Evolutionary conservation across 2,888 invertebrate species (phyloP).

Genomic region (Tholera decimalis): DNA sequence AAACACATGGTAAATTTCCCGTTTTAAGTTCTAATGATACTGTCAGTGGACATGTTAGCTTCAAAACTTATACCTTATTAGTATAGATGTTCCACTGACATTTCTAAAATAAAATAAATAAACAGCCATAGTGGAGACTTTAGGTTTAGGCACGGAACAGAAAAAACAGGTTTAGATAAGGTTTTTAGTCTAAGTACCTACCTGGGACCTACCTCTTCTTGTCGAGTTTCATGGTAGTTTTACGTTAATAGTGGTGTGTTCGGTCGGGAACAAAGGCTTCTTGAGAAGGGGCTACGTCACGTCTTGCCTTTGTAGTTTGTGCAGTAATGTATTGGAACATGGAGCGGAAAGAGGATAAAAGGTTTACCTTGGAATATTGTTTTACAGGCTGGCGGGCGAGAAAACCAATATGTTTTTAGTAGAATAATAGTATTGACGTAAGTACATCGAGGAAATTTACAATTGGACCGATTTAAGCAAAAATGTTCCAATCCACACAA

Average conservation of each 20-base stretch:
- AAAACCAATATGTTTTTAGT: background rate
- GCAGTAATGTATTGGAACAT: conserved; percentile 9
- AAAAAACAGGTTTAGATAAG: too few relatives aligned
- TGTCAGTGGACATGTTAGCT: too few relatives aligned
- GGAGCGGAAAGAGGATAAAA: background rate
- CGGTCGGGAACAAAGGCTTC: conserved; percentile 5
- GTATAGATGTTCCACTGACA: too few relatives aligned
- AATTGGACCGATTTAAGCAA: too few relatives aligned
- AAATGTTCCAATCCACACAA: too few relatives aligned
- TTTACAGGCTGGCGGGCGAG: background rate
- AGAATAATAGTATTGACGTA: background rate
- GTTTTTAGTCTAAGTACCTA: background rate
- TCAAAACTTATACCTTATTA: too few relatives aligned
- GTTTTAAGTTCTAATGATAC: too few relatives aligned
- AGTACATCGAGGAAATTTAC: too few relatives aligned
- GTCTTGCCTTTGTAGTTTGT: conserved; percentile 22
- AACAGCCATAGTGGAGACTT: too few relatives aligned
- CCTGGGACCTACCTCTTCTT: background rate
- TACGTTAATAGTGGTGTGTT: background rate
- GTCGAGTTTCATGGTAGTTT: conserved; percentile 2
- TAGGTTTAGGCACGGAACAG: too few relatives aligned
- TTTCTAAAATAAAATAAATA: too few relatives aligned
- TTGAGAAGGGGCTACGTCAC: conserved; percentile 11
- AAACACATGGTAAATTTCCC: too few relatives aligned
- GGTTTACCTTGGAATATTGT: conserved; percentile 1